Evolutionary conservation across 2,113 vertebrate species (phyloP), one percentile per base, ranked within the genome.

Genomic region (Menura novaehollandiae): DNA sequence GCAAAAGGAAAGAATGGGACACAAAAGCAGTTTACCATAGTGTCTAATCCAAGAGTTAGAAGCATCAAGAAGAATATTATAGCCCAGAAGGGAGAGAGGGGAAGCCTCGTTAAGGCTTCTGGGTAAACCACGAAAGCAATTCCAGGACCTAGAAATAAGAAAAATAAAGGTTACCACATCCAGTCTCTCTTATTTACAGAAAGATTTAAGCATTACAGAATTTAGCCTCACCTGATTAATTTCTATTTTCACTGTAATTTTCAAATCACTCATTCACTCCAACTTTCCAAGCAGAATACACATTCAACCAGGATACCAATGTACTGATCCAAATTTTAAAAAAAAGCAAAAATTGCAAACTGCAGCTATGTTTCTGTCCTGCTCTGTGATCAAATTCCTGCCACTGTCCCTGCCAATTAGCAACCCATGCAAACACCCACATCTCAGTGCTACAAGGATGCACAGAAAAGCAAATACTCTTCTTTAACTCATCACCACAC

Each of bases 51-150:
- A 78, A 99, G 99, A 3, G 99, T 99, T 75, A 99, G 98, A 53
- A 99, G 98, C 99, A 99, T 99, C 96, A 99, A 98, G 97, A 99
- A 99, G 97, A 99, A 99, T 96, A 99, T 99, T 94, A 99, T 99
- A 68, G 99, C 99, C 99, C 99, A 99, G 97, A 99, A 99, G 0
- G 99, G 99, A 96, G 99, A 99, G 59, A 99, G 98, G 1, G 99
- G 99, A 89, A 99, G 98, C 97, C 99, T 98, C 64, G 99, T 99
- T 93, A 99, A 98, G 85, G 99, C 99, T 97, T 99, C 99, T 2
- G 99, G 99, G 89, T 99, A 99, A 89, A 99, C 99, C 83, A 99
- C 99, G 5, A 99, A 99, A 6, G 99, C 99, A 94, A 99, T 99
- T 46, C 99, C 99, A 73, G 99, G 99, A 85, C 99, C 99, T 99